Evolutionary conservation across 2,888 invertebrate genomes (phyloP).

Genomic region (Watsonalla cultraria): DNA sequence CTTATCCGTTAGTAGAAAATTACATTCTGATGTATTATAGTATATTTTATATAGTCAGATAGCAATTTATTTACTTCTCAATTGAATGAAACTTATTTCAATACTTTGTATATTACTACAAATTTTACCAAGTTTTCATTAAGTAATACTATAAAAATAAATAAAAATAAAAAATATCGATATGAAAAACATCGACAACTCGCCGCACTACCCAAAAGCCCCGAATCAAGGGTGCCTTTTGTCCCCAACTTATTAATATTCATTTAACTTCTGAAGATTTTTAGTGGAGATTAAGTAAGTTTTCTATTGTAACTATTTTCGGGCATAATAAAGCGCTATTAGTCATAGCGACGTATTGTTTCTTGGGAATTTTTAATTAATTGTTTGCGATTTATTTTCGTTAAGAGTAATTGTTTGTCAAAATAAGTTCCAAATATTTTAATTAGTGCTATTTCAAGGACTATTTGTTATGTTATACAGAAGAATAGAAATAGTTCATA

Average conservation of each 20-base stretch:
- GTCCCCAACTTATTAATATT: constrained; percentile 51
- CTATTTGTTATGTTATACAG: background rate
- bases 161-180: constrained; percentile 25
- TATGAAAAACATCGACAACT: constrained; percentile 13
- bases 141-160: too few relatives aligned
- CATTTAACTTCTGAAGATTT: constrained; percentile 53
- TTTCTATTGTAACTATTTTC: constrained; percentile 53
- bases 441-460: constrained; percentile 13
- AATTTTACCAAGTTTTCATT: too few relatives aligned
- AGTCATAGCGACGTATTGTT: constrained; percentile 54
- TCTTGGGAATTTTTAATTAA: constrained; percentile 46
- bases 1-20: too few relatives aligned
- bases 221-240: constrained; percentile 46
- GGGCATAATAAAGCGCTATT: constrained; percentile 43
- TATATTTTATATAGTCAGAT: too few relatives aligned
- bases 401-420: constrained; percentile 19
- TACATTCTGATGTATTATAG: too few relatives aligned
- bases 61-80: too few relatives aligned
- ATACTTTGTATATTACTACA: too few relatives aligned
- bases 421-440: constrained; percentile 12
- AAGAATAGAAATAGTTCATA: background rate
- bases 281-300: constrained; percentile 51
- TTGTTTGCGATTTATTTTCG: constrained; percentile 48
- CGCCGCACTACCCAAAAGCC: constrained; percentile 15
- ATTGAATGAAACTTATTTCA: too few relatives aligned